These are phyloP conservation scores for Halictus rubicundus DNA, from an alignment of 1,140 invertebrate genomes.

Conservation along the genomic window DNA sequence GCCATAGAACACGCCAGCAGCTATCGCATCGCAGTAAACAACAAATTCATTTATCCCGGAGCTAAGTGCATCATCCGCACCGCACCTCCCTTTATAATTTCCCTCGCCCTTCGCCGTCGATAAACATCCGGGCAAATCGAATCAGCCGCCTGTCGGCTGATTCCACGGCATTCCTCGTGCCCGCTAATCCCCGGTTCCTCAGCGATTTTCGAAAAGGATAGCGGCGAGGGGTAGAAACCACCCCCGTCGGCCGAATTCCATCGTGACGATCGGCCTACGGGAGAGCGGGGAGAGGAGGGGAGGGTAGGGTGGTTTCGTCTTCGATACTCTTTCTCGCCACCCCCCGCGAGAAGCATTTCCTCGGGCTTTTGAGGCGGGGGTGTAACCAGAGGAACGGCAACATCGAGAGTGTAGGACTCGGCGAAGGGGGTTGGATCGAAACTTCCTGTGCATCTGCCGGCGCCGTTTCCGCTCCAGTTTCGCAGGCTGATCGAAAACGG, in stretches of 20 bases:
- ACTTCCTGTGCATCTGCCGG: constrained; percentile 71
- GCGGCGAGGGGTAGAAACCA: background rate
- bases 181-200: background rate
- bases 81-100: background rate
- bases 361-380: constrained; percentile 19
- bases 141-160: background rate
- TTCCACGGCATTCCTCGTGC: background rate
- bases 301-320: background rate
- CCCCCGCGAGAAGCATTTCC: background rate
- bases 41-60: too few relatives aligned
- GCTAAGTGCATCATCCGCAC: too few relatives aligned
- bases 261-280: background rate
- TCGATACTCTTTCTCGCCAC: background rate
- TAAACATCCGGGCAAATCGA: background rate
- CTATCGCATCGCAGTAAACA: background rate
- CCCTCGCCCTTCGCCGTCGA: background rate
- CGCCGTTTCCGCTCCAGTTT: constrained; percentile 77
- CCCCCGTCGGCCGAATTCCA: background rate
- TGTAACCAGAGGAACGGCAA: background rate
- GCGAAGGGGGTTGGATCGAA: constrained; percentile 28
- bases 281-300: background rate
- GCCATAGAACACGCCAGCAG: too few relatives aligned
- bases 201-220: background rate
- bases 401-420: background rate
- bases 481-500: constrained; percentile 35